Conservation (phyloP, 1,140 invertebrate species). For the Ylistrum balloti region DNA sequence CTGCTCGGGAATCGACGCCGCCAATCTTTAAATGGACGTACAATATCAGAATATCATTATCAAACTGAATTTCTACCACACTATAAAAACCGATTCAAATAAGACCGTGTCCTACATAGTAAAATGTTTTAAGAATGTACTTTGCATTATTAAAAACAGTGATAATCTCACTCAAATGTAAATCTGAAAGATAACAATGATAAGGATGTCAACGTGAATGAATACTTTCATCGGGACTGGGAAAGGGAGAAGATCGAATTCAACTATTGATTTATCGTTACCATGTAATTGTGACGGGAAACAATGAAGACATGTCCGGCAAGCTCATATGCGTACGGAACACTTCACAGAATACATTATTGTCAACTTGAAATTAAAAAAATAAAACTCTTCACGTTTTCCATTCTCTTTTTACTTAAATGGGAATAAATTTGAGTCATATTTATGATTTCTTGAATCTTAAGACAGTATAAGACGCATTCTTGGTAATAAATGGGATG, state of each 20-base stretch:
- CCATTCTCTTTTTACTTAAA: too few species aligned
- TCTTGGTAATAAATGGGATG: neutral
- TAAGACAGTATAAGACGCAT: too few species aligned
- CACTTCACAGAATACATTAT: neutral
- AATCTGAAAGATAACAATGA: neutral
- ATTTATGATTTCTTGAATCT: too few species aligned
- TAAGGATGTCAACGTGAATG: neutral
- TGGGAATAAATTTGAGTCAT: too few species aligned
- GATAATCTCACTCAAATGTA: neutral
- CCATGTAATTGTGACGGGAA: neutral
- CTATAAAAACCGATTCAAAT: too few species aligned
- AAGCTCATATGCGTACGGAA: neutral
- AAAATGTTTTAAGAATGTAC: too few species aligned
- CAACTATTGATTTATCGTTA: neutral
- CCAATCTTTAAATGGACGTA: too few species aligned
- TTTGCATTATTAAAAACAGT: neutral
- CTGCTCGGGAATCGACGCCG: too few species aligned
- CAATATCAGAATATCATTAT: too few species aligned
- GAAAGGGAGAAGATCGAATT: neutral
- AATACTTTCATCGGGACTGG: neutral
- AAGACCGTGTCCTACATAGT: too few species aligned
- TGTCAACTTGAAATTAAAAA: neutral
- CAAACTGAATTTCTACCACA: too few species aligned
- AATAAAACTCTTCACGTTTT: too few species aligned
- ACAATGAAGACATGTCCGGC: neutral